phyloP scores from a whole-genome alignment of 2,888 invertebrate genomes.

The Antitype chi region DNA sequence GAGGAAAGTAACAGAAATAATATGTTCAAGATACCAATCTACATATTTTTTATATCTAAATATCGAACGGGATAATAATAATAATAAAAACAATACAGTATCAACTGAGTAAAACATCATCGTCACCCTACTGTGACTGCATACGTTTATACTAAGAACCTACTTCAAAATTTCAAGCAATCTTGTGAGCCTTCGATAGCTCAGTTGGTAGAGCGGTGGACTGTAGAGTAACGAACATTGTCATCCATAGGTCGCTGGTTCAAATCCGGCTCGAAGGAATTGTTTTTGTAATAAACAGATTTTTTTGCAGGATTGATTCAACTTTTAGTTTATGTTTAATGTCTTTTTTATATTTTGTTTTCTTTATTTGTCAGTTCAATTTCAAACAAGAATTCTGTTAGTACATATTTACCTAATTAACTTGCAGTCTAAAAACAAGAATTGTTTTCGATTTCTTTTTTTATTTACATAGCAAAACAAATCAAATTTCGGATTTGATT shows the following conservation, averaged over 20 bases:
- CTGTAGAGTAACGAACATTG: constrained; percentile 74
- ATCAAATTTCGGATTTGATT: no score
- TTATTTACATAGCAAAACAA: no score
- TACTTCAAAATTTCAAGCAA: constrained; percentile 62
- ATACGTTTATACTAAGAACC: constrained; percentile 10
- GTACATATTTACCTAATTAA: not conserved
- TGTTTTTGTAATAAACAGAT: constrained; percentile 58
- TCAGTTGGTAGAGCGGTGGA: constrained; percentile 90
- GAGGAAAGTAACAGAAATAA: constrained; percentile 10
- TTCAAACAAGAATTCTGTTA: not conserved
- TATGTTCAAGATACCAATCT: not conserved
- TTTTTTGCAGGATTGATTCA: constrained; percentile 6
- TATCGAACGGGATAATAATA: not conserved
- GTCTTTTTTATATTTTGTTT: not conserved
- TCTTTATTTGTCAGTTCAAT: not conserved
- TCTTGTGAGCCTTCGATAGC: constrained; percentile 83
- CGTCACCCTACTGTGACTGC: constrained; percentile 70
- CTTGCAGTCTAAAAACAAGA: not conserved
- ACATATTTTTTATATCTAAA: not conserved
- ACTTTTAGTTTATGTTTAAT: not conserved
- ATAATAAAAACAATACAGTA: not conserved
- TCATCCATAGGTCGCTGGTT: constrained; percentile 92
- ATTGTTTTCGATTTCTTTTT: not conserved
- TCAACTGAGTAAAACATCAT: constrained; percentile 35
- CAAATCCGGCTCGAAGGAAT: constrained; percentile 91